phyloP scores from a whole-genome alignment of 2,113 vertebrate species.

The Plectropomus leopardus region DNA sequence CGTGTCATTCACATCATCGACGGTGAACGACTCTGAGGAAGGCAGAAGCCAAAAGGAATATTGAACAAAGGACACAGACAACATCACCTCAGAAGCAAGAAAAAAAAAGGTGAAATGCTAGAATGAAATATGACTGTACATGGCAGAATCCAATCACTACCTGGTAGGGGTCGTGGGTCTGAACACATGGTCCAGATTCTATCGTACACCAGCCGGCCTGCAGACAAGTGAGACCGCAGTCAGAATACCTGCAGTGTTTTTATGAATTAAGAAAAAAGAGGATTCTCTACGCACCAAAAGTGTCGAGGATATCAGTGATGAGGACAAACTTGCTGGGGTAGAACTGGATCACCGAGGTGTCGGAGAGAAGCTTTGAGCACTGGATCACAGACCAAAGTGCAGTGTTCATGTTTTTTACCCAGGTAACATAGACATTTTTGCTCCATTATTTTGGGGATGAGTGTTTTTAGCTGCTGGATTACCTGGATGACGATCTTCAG shows the following conservation, averaged over 20 bases:
- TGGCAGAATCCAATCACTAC: conserved; percentile 67
- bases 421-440: no score
- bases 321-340: conserved; percentile 99
- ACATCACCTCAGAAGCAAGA: neutral
- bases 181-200: conserved; percentile 95
- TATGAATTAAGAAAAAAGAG: neutral
- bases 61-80: neutral
- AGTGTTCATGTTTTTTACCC: neutral
- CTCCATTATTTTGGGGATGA: neutral
- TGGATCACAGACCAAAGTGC: conserved; percentile 63
- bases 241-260: neutral
- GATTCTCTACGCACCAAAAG: conserved; percentile 89
- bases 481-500: conserved; percentile 99
- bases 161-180: conserved; percentile 86
- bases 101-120: neutral
- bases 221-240: conserved; percentile 11
- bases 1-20: conserved; percentile 92
- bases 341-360: conserved; percentile 97
- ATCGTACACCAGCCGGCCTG: conserved; percentile 95
- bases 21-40: conserved; percentile 90
- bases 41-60: neutral
- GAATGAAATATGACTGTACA: neutral
- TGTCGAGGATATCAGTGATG: conserved; percentile 98
- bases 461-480: neutral
- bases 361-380: conserved; percentile 98